Percentiles rank a stretch among this genome's conserved stretches.
Conservation (phyloP, 2,888 invertebrate genomes). For the Tortricodes alternella region DNA sequence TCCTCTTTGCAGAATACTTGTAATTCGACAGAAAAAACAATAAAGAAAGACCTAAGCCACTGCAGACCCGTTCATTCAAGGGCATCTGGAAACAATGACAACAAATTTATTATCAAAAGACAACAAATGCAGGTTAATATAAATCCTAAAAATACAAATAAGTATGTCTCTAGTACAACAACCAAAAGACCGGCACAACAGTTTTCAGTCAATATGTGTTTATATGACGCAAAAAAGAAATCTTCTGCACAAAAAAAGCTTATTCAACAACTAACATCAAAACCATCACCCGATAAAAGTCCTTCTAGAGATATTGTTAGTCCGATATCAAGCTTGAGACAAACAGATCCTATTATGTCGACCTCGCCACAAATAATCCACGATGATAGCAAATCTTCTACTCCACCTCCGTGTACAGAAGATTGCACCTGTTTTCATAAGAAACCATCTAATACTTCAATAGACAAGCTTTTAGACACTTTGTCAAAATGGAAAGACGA, state of each 20-base stretch:
- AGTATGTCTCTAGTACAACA: constrained; percentile 17
- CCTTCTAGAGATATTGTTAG: constrained; percentile 37
- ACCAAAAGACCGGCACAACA: constrained; percentile 44
- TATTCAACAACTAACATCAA: background rate
- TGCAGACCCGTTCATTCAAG: background rate
- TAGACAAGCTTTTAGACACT: constrained; percentile 60
- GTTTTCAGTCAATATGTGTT: constrained; percentile 66
- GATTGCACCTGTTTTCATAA: constrained; percentile 64
- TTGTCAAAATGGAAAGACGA: constrained; percentile 54
- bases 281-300: constrained; percentile 36
- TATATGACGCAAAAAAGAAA: constrained; percentile 51
- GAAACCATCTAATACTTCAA: constrained; percentile 64
- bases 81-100: too few species aligned
- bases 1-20: background rate
- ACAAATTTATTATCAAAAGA: too few species aligned
- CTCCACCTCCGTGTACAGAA: too few species aligned
- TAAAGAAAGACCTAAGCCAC: background rate
- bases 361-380: constrained; percentile 34
- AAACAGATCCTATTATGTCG: constrained; percentile 48
- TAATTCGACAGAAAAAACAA: background rate
- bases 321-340: constrained; percentile 41
- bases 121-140: background rate
- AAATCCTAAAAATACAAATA: background rate
- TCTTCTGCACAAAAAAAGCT: background rate
- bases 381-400: too few species aligned